These are phyloP conservation scores for Tanypteryx hageni DNA, from an alignment of 2,888 invertebrate species.

Conservation along the genomic window DNA sequence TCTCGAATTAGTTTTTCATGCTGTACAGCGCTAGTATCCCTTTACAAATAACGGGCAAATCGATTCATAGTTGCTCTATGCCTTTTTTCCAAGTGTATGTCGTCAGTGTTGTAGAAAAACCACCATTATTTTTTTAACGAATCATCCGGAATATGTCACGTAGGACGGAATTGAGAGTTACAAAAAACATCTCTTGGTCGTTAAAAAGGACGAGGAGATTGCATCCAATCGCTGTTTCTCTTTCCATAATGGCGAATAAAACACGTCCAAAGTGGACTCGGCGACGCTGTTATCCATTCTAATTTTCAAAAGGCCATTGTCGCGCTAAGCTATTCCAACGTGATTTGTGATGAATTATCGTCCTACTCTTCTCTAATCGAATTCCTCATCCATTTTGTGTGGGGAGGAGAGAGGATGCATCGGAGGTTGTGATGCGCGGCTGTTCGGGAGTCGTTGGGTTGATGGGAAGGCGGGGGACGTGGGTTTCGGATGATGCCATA, in stretches of 20 bases:
- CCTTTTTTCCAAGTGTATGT: not conserved
- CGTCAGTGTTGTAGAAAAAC: not conserved
- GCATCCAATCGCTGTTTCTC: not conserved
- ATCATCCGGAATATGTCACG: not conserved
- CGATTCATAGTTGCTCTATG: not conserved
- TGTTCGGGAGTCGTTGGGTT: no score
- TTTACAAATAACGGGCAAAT: no score
- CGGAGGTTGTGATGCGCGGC: not conserved
- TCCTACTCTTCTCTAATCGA: constrained; percentile 51
- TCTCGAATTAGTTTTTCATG: no score
- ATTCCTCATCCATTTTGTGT: constrained; percentile 20
- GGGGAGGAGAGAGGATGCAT: not conserved
- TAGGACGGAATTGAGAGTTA: not conserved
- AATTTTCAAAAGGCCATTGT: constrained; percentile 22
- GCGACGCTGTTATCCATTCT: not conserved
- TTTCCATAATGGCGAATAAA: not conserved
- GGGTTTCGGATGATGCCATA: not conserved
- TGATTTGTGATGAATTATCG: constrained; percentile 48
- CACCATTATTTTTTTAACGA: not conserved
- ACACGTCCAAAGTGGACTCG: not conserved
- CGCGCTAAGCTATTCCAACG: constrained; percentile 11
- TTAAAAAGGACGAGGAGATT: not conserved
- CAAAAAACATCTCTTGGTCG: not conserved
- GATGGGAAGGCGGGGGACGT: no score
- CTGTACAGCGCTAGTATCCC: no score